Percentiles rank a stretch among this genome's conserved stretches.
These are phyloP conservation scores for Yasuhikotakia modesta DNA, from an alignment of 2,797 vertebrate genomes.

Conservation along the genomic window DNA sequence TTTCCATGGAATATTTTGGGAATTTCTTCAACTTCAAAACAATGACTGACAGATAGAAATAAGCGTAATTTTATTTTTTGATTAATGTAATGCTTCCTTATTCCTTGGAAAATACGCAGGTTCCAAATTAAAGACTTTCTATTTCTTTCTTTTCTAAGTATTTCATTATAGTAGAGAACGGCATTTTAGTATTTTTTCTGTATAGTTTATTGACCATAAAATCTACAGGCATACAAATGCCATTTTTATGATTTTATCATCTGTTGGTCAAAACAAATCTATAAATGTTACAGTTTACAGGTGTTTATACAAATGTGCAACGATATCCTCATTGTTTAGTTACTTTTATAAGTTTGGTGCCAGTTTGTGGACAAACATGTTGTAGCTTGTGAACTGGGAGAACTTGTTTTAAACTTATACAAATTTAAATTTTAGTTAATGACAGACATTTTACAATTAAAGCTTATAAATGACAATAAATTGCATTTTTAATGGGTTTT, in stretches of 20 bases:
- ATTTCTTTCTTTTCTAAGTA: too few relatives aligned
- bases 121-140: not conserved
- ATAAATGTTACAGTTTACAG: not conserved
- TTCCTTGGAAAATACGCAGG: not conserved
- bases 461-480: too few relatives aligned
- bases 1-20: constrained; percentile 26
- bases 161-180: not conserved
- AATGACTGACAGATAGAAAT: not conserved
- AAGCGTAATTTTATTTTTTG: too few relatives aligned
- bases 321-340: not conserved
- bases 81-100: not conserved
- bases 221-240: too few relatives aligned
- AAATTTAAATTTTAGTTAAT: not conserved
- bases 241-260: too few relatives aligned
- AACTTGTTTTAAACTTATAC: constrained; percentile 12
- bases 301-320: not conserved
- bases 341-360: not conserved
- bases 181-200: not conserved
- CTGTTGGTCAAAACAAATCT: too few relatives aligned
- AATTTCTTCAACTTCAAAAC: not conserved
- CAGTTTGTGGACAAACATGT: not conserved
- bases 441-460: too few relatives aligned
- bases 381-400: not conserved
- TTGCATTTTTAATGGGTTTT: not conserved
- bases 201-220: not conserved